A percentile compares a stretch with the other conserved stretches of the same genome.
Conservation (phyloP, 1,140 invertebrate genomes). For the Brachionus rotundiformis region DNA sequence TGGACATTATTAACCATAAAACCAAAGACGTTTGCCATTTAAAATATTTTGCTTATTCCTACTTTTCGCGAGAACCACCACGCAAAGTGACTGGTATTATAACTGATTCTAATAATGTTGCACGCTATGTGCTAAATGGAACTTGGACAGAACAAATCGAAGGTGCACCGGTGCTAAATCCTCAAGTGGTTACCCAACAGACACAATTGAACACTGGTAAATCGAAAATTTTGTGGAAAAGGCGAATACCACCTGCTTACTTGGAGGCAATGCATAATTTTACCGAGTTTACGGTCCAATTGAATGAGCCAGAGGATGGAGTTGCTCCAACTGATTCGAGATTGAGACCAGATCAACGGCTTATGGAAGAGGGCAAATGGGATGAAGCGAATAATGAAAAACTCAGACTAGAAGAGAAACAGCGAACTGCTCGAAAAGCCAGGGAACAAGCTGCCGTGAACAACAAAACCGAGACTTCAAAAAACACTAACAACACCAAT, state of each 20-base stretch:
- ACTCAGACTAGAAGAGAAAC: slow-evolving; percentile 86
- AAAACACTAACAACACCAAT: background rate
- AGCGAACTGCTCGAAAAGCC: slow-evolving; percentile 67
- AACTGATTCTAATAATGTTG: slow-evolving; percentile 68
- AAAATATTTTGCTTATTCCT: slow-evolving; percentile 89
- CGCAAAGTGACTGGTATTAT: slow-evolving; percentile 78
- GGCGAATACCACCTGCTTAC: slow-evolving; percentile 70
- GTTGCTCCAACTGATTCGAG: slow-evolving; percentile 93
- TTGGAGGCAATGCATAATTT: slow-evolving; percentile 73
- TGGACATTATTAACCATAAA: slow-evolving; percentile 86
- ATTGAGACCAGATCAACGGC: slow-evolving; percentile 87
- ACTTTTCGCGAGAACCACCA: slow-evolving; percentile 91
- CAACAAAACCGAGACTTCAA: slow-evolving; percentile 56
- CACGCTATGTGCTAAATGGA: slow-evolving; percentile 55
- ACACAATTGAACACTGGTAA: slow-evolving; percentile 86
- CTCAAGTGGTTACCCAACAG: slow-evolving; percentile 71
- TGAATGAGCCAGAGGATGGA: slow-evolving; percentile 81
- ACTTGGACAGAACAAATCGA: slow-evolving; percentile 94
- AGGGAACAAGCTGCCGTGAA: slow-evolving; percentile 75
- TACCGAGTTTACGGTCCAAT: slow-evolving; percentile 86
- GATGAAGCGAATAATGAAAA: slow-evolving; percentile 93
- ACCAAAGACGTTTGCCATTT: slow-evolving; percentile 89
- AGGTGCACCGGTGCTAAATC: slow-evolving; percentile 72
- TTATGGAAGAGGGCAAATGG: slow-evolving; percentile 95
- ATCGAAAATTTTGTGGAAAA: slow-evolving; percentile 81